Conservation (phyloP, 2,888 invertebrate species). For the Caenorhabditis sp. region DNA sequence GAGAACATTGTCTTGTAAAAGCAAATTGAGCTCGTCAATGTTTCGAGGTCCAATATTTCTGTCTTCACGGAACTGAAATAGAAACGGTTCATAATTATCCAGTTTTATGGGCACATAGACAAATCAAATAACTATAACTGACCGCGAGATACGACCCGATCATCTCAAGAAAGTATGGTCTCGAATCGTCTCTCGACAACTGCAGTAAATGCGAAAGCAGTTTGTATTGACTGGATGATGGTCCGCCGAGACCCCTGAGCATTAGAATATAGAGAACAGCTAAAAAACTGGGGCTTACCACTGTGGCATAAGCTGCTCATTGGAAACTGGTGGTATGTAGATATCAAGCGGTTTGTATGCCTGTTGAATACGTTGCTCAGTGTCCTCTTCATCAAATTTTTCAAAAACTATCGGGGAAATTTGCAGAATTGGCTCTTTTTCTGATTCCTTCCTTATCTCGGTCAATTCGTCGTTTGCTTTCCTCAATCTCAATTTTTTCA, state of each 20-base stretch:
- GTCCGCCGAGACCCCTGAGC: constrained; percentile 23
- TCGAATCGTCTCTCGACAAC: constrained; percentile 10
- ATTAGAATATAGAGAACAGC: background rate
- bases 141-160: constrained; percentile 19
- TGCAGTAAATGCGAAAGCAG: constrained; percentile 5
- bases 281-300: constrained; percentile 9
- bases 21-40: background rate
- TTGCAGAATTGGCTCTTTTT: background rate
- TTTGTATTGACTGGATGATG: constrained; percentile 16
- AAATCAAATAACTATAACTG: too few species aligned
- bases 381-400: background rate
- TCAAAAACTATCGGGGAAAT: constrained; percentile 7
- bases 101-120: too few species aligned
- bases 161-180: constrained; percentile 10
- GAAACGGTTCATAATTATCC: too few species aligned
- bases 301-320: constrained; percentile 12
- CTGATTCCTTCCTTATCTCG: background rate
- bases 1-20: background rate
- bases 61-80: constrained; percentile 30
- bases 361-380: background rate
- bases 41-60: background rate
- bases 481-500: constrained; percentile 2
- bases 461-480: background rate
- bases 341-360: background rate
- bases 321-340: background rate